A percentile compares a stretch with the other conserved stretches of the same genome.
Conservation (phyloP, 2,113 vertebrate species). For the Salminus brasiliensis region DNA sequence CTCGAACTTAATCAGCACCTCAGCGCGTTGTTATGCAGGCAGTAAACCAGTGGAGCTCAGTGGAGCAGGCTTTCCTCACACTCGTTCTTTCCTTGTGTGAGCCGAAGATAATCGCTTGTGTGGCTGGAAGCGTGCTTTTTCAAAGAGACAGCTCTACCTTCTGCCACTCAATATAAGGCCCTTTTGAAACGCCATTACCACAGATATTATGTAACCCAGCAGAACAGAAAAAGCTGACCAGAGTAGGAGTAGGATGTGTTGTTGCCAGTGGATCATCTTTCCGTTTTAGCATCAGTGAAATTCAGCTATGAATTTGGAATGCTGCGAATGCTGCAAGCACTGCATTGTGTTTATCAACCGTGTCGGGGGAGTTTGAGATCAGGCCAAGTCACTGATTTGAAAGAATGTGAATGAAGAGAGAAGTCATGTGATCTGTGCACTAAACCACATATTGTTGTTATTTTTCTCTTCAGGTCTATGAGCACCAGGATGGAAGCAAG, state of each 20-base stretch:
- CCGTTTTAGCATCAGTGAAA: not conserved
- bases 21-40: not conserved
- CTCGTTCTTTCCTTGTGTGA: not conserved
- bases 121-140: slow-evolving; percentile 30
- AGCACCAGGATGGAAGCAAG: slow-evolving; percentile 93
- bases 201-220: slow-evolving; percentile 37
- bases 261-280: not conserved
- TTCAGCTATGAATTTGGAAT: not conserved
- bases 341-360: not conserved
- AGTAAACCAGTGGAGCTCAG: not conserved
- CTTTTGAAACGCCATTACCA: not conserved
- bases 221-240: not conserved
- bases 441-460: not conserved
- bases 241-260: not conserved
- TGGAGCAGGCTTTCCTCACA: not conserved
- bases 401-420: too few relatives aligned
- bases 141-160: not conserved
- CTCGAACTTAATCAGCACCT: not conserved
- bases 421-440: not conserved
- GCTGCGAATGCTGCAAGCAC: not conserved
- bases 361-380: too few relatives aligned
- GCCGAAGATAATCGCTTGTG: slow-evolving; percentile 37
- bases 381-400: not conserved
- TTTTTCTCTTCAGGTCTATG: slow-evolving; percentile 83
- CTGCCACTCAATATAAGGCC: slow-evolving; percentile 2